phyloP scores from a whole-genome alignment of 1,140 invertebrate species.

The Aphidius gifuensis region DNA sequence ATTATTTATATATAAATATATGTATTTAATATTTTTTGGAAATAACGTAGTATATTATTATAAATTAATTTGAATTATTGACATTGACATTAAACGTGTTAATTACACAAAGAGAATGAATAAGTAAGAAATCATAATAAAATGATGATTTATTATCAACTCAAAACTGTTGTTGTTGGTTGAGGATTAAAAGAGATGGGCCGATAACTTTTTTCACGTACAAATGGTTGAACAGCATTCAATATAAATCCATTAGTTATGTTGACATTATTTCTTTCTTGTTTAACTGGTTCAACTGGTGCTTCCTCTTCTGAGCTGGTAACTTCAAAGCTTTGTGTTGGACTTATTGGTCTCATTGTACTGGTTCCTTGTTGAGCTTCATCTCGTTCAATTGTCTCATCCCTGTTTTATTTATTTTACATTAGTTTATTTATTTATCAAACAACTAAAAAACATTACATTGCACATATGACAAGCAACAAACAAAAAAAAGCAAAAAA shows the following conservation, averaged over 20 bases:
- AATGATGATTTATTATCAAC: neutral
- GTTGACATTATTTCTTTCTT: constrained; percentile 29
- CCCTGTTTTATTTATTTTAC: constrained; percentile 16
- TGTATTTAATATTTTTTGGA: too few species aligned
- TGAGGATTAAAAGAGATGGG: constrained; percentile 49
- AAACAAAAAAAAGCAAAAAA: neutral
- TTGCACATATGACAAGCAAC: neutral
- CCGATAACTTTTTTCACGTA: constrained; percentile 47
- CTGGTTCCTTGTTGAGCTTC: constrained; percentile 13
- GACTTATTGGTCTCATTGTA: constrained; percentile 40
- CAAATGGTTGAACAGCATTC: constrained; percentile 45
- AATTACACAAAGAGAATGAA: too few species aligned
- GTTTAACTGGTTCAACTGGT: constrained; percentile 35
- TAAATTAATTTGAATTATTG: too few species aligned
- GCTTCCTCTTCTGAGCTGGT: constrained; percentile 37
- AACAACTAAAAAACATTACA: neutral
- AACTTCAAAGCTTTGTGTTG: constrained; percentile 36
- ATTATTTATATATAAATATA: too few species aligned
- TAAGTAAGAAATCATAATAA: too few species aligned
- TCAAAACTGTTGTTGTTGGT: constrained; percentile 28
- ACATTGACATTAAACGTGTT: too few species aligned
- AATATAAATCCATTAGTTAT: constrained; percentile 32
- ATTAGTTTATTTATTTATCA: constrained; percentile 1
- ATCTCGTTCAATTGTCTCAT: constrained; percentile 14
- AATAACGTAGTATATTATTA: too few species aligned